Evolutionary conservation across 64 coral and sea anemone genomes (phyloP), one percentile per base, ranked within the genome.

Genomic region (Actinia equina): DNA sequence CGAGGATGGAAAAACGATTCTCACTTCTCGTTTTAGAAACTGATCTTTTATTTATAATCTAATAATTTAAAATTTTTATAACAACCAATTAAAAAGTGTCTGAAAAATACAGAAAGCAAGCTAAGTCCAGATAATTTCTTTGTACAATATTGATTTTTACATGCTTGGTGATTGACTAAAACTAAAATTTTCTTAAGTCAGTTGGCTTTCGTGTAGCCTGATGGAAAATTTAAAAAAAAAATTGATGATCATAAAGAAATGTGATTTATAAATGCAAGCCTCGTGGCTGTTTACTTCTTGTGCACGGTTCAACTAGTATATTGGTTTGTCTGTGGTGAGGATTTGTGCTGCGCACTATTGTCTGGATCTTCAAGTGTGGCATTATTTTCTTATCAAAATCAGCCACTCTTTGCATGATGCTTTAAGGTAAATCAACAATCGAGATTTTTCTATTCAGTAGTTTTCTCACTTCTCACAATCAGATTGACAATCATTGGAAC

Each of bases 341-440:
- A 74, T 74, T 41, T 74, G 26, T 74, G 26, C 69, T 74, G 69
- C 69, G 69, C 26, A 74, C 69, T 74, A 74, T 74, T 74, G 69
- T 74, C 69, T 74, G 12, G 69, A 74, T 74, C 69, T 74, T 30
- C 69, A 74, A 74, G 69, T 74, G 69, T 74, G 69, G 69, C 27
- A 74, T 74, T 74, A 30, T 74, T 74, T 74, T 41, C 26, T 74
- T 74, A 74, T 74, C 69, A 1, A 30, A 74, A 12, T 74, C 25
- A 30, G 69, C 69, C 69, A 74, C 69, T 74, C 26, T 74, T 74
- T 74, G 69, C 69, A 26, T 41, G 69, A 41, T 74, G 25, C 13
- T 74, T 27, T 7, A 25, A 41, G 69, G 42, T 25, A 12, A 74
- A 74, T 74, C 69, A 74, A 74, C 69, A 74, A 30, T 30, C 9